These are phyloP conservation scores for Eurypyga helias DNA, from an alignment of 2,113 vertebrate species.

Conservation along the genomic window DNA sequence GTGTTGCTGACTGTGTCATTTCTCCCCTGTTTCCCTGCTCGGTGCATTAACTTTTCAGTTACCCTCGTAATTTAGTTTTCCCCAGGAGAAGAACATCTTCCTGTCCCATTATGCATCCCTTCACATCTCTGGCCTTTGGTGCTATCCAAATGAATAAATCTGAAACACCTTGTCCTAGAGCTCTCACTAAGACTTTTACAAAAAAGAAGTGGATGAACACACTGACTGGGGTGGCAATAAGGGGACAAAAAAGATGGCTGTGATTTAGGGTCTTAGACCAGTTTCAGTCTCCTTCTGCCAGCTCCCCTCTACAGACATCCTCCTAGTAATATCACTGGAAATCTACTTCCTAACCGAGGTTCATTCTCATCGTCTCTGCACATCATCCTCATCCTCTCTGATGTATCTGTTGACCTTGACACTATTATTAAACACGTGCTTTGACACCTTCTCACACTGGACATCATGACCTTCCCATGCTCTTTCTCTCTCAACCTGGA, in stretches of 20 bases:
- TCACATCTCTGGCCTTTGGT: not conserved
- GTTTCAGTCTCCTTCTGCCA: not conserved
- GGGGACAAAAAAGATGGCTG: not conserved
- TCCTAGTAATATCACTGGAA: not conserved
- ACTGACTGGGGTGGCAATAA: not conserved
- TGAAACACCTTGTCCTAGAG: not conserved
- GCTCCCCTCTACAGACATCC: not conserved
- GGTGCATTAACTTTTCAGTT: not conserved
- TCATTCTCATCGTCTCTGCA: not conserved
- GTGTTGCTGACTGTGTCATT: not conserved
- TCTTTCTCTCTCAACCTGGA: not conserved
- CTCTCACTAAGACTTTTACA: not conserved
- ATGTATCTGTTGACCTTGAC: not conserved
- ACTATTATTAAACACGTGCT: not conserved
- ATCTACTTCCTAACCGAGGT: not conserved
- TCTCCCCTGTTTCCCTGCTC: not conserved
- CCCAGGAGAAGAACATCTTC: not conserved
- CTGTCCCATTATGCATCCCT: not conserved
- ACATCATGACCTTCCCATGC: not conserved
- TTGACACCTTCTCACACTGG: not conserved
- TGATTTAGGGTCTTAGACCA: not conserved
- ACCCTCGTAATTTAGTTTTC: not conserved
- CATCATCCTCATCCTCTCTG: not conserved
- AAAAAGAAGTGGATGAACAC: not conserved
- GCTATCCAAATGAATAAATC: not conserved